Percentiles rank a stretch among this genome's conserved stretches.
These are phyloP conservation scores for Ochlodes sylvanus DNA, from an alignment of 2,888 invertebrate species.

Conservation along the genomic window DNA sequence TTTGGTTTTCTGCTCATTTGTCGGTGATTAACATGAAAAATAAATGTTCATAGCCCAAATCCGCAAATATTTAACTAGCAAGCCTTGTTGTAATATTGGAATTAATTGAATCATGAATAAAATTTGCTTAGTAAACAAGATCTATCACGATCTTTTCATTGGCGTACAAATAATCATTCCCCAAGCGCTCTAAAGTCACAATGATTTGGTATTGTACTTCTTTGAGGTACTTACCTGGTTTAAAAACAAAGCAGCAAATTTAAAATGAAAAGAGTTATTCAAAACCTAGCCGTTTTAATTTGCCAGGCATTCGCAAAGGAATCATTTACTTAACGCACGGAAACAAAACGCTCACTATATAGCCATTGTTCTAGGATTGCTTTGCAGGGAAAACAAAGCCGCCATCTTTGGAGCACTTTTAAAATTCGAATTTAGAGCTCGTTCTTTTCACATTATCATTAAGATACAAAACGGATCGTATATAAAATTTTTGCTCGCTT, in stretches of 20 bases:
- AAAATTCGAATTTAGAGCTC: slow-evolving; percentile 13
- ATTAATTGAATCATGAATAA: too few species aligned
- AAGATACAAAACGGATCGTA: slow-evolving; percentile 4
- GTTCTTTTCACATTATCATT: slow-evolving; percentile 3
- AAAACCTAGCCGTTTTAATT: slow-evolving; percentile 20
- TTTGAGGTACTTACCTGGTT: slow-evolving; percentile 9
- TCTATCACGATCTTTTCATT: too few species aligned
- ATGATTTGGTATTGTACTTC: slow-evolving; percentile 11
- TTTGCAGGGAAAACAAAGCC: slow-evolving; percentile 17
- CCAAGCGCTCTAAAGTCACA: background rate
- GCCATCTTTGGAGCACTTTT: slow-evolving; percentile 21
- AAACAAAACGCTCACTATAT: slow-evolving; percentile 19
- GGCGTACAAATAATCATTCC: too few species aligned
- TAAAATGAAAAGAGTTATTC: slow-evolving; percentile 12
- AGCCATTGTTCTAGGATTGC: slow-evolving; percentile 17
- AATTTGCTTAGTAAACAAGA: too few species aligned
- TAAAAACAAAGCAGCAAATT: background rate
- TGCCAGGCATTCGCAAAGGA: slow-evolving; percentile 13
- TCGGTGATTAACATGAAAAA: too few species aligned
- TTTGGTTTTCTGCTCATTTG: too few species aligned
- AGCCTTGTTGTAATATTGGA: too few species aligned
- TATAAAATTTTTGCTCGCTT: slow-evolving; percentile 2
- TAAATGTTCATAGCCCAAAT: too few species aligned
- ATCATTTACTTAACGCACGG: slow-evolving; percentile 20
- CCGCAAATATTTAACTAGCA: too few species aligned